These are phyloP conservation scores for Tubiluchus corallicola DNA, from an alignment of 2,888 invertebrate species.

Conservation along the genomic window DNA sequence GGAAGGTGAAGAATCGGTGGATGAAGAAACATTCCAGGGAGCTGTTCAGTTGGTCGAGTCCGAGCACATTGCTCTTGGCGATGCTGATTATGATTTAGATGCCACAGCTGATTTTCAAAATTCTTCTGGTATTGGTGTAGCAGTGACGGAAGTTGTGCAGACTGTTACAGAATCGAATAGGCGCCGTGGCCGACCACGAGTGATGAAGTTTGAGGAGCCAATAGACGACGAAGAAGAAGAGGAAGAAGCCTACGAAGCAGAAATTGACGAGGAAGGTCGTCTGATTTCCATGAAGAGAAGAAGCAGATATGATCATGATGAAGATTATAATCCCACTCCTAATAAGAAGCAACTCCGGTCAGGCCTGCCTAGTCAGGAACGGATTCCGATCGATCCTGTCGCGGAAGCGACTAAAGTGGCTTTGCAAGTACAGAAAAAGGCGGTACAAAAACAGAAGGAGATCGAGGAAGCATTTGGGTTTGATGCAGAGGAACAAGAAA, in stretches of 20 bases:
- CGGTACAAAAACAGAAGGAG: constrained; percentile 36
- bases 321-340: too few species aligned
- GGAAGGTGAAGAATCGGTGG: constrained; percentile 30
- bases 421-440: constrained; percentile 13
- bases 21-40: too few species aligned
- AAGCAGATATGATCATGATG: neutral
- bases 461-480: constrained; percentile 66
- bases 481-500: too few species aligned
- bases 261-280: constrained; percentile 37
- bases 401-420: constrained; percentile 10
- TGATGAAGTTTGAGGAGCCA: too few species aligned
- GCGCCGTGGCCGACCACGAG: too few species aligned
- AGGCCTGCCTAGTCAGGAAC: constrained; percentile 26
- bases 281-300: neutral
- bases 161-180: too few species aligned
- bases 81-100: too few species aligned
- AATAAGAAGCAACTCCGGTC: constrained; percentile 32
- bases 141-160: constrained; percentile 1
- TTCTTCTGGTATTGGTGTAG: constrained; percentile 5
- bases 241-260: constrained; percentile 28
- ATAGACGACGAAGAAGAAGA: constrained; percentile 31
- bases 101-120: constrained; percentile 10
- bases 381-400: constrained; percentile 9
- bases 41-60: too few species aligned
- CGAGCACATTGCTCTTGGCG: too few species aligned